phyloP scores from a whole-genome alignment of 2,113 vertebrate genomes.

The Gobius niger region DNA sequence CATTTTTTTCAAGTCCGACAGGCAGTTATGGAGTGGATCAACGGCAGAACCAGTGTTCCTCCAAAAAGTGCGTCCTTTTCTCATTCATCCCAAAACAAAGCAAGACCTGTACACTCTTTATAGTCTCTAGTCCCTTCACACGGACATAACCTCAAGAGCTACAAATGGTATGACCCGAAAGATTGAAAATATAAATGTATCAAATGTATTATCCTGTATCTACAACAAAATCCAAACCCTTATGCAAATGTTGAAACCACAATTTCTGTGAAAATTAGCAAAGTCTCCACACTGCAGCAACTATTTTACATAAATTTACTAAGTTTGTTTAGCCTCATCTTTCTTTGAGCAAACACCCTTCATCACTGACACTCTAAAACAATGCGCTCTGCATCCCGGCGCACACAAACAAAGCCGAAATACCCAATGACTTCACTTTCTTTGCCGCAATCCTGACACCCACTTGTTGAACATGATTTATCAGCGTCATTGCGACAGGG shows the following conservation, averaged over 20 bases:
- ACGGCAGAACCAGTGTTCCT: too few relatives aligned
- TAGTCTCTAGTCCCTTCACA: too few relatives aligned
- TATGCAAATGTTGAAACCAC: background rate
- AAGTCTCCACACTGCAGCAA: background rate
- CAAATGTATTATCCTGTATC: too few relatives aligned
- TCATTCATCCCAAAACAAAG: too few relatives aligned
- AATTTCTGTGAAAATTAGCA: background rate
- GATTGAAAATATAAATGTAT: too few relatives aligned
- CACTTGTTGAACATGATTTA: slow-evolving; percentile 8
- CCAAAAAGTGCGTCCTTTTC: too few relatives aligned
- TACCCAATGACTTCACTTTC: background rate
- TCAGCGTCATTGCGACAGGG: background rate
- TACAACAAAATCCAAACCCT: too few relatives aligned
- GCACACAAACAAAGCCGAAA: background rate
- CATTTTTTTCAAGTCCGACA: too few relatives aligned
- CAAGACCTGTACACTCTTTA: too few relatives aligned
- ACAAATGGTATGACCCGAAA: too few relatives aligned
- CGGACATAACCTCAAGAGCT: too few relatives aligned
- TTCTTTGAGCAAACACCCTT: background rate
- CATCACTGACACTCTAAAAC: slow-evolving; percentile 6
- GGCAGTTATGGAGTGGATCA: too few relatives aligned
- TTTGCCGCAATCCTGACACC: slow-evolving; percentile 4
- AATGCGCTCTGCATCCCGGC: background rate
- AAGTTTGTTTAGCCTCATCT: background rate
- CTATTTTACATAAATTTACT: background rate